A percentile compares a stretch with the other conserved stretches of the same genome.
Evolutionary conservation across 2,113 vertebrate genomes (phyloP).

Genomic region (Embiotoca jacksoni): DNA sequence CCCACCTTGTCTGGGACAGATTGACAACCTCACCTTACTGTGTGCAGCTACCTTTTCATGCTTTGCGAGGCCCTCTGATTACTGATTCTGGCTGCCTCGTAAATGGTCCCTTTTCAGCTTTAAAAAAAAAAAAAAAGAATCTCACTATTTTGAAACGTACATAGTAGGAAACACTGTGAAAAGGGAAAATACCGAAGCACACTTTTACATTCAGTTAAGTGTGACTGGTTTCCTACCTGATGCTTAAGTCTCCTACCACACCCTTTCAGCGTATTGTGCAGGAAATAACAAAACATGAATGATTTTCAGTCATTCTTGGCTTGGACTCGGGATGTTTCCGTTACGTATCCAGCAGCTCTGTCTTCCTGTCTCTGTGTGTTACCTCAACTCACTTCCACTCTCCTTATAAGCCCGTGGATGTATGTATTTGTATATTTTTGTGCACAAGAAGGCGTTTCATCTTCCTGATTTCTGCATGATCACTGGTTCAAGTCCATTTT

Average conservation of each 20-base stretch:
- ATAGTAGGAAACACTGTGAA: too few species aligned
- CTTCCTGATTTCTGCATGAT: slow-evolving; percentile 41
- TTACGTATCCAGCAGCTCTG: slow-evolving; percentile 41
- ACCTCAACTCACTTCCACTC: slow-evolving; percentile 42
- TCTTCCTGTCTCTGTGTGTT: slow-evolving; percentile 70
- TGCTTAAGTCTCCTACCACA: not conserved
- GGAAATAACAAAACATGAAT: slow-evolving; percentile 44
- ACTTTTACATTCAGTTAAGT: not conserved
- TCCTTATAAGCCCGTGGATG: not conserved
- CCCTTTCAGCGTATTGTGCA: slow-evolving; percentile 4
- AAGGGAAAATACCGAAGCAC: too few species aligned
- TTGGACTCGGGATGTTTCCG: slow-evolving; percentile 37
- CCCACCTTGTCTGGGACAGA: slow-evolving; percentile 76
- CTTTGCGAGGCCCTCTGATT: not conserved
- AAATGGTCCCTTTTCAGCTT: not conserved
- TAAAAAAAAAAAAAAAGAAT: too few species aligned
- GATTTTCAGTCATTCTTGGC: slow-evolving; percentile 32
- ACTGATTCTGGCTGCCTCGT: not conserved
- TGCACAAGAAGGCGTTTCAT: slow-evolving; percentile 29
- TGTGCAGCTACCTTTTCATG: not conserved
- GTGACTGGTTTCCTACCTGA: slow-evolving; percentile 26
- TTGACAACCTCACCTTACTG: slow-evolving; percentile 2
- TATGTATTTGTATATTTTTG: slow-evolving; percentile 37
- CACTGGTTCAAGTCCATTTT: slow-evolving; percentile 15
- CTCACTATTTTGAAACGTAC: too few species aligned